Base-by-base conservation (phyloP, 2,797 vertebrate species). In the Paedocypris micromegethes region DNA sequence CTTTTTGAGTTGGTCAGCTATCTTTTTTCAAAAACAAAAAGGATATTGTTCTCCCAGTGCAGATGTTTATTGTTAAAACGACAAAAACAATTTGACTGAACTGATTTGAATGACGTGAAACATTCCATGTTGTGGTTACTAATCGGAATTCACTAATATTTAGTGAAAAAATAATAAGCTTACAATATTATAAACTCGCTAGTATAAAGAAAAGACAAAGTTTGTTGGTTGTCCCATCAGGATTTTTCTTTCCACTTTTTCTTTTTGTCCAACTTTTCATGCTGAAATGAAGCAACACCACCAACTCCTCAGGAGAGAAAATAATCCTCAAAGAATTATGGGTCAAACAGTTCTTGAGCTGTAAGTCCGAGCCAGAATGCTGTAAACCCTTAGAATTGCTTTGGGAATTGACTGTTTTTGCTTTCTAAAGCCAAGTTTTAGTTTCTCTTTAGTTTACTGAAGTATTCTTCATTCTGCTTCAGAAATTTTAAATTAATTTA, bases 251-350 rank as follows among this genome's bases (percentile, higher is more conserved):
- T 69, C 55, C 55, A 63, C 80, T 77, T 77, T 4, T 58, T 23
- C 23, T 80, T 76, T 77, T 57, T 77, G 72, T 69, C 72, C 44
- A 63, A 55, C 51, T 84, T 84, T 79, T 77, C 82, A 80, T 69
- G 52, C 44, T 64, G 72, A 78, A 60, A 61, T 68, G 79, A 83
- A n/a, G n/a, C n/a, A n/a, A 84, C 80, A 82, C 78, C 72, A 75
- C 78, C 51, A 79, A 79, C 66, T 76, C 80, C 77, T 82, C 78
- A 77, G 76, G 81, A 79, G 76, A 67, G 50, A 59, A 56, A 23
- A 23, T 23, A 78, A 75, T 55, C 60, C 73, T 55, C 48, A 63
- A 53, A 69, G 65, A 71, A 54, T 37, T 45, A 49, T 38, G 37
- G 62, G 39, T 58, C 75, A 52, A 70, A 57, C 9, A 38, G 45